These are phyloP conservation scores for Orthosia gracilis DNA, from an alignment of 2,888 invertebrate species.

Conservation along the genomic window DNA sequence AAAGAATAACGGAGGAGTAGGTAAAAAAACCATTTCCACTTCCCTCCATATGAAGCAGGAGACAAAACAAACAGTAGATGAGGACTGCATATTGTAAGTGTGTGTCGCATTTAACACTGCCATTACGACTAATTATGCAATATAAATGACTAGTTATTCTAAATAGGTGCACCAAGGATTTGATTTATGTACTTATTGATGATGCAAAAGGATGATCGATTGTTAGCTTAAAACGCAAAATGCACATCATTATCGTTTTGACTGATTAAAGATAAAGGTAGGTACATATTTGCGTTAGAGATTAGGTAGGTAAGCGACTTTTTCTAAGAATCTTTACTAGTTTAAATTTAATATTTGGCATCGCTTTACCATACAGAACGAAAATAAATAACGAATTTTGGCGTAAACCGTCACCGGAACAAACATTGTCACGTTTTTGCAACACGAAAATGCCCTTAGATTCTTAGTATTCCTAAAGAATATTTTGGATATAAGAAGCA, in stretches of 20 bases:
- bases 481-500: no score
- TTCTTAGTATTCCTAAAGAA: no score
- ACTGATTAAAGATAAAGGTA: background rate
- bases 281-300: background rate
- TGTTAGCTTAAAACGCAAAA: background rate
- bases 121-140: slow-evolving; percentile 17
- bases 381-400: slow-evolving; percentile 26
- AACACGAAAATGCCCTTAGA: background rate
- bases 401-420: slow-evolving; percentile 32
- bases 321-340: background rate
- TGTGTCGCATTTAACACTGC: slow-evolving; percentile 6
- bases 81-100: background rate
- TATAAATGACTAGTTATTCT: slow-evolving; percentile 31
- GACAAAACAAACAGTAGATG: no score
- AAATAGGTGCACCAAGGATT: slow-evolving; percentile 13
- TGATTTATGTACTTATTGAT: slow-evolving; percentile 5
- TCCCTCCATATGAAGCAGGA: no score
- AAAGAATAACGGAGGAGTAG: no score
- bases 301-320: background rate
- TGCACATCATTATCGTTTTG: background rate
- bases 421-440: slow-evolving; percentile 28
- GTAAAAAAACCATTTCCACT: no score
- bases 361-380: slow-evolving; percentile 1
- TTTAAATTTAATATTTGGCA: slow-evolving; percentile 4
- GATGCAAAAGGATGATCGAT: background rate